Conservation (phyloP, 1,140 invertebrate species). For the Copidosoma floridanum region DNA sequence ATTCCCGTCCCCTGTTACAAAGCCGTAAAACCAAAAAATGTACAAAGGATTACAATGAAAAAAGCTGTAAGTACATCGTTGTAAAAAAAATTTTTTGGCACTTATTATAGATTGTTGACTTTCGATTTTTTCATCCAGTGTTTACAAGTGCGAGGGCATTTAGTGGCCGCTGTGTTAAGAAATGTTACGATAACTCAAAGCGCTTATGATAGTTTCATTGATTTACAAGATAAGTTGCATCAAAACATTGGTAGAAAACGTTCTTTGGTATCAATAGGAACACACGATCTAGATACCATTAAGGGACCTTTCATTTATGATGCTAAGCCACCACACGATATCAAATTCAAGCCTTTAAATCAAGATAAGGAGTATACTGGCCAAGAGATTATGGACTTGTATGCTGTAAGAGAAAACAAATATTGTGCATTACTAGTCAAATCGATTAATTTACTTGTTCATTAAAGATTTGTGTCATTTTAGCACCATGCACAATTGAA, state of each 20-base stretch:
- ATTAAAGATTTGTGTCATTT: conserved; percentile 34
- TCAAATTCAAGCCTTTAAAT: conserved; percentile 91
- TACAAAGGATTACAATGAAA: conserved; percentile 68
- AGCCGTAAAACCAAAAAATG: conserved; percentile 59
- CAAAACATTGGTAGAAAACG: conserved; percentile 95
- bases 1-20: conserved; percentile 65
- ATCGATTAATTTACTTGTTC: conserved; percentile 11
- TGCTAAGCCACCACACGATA: conserved; percentile 81
- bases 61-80: conserved; percentile 67
- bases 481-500: conserved; percentile 91
- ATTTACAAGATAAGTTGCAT: conserved; percentile 98
- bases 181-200: conserved; percentile 81
- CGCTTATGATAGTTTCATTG: conserved; percentile 84
- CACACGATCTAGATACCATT: conserved; percentile 95
- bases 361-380: conserved; percentile 84
- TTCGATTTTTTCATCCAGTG: conserved; percentile 56
- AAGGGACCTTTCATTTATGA: conserved; percentile 92
- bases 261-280: conserved; percentile 93
- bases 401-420: conserved; percentile 65
- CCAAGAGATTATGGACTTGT: conserved; percentile 86
- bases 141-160: conserved; percentile 76
- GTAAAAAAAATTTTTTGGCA: background rate
- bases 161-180: conserved; percentile 88
- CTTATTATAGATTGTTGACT: conserved; percentile 60
- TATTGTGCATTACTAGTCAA: background rate